These are phyloP conservation scores for Salarias fasciatus DNA, from an alignment of 2,797 vertebrate genomes.

Conservation along the genomic window DNA sequence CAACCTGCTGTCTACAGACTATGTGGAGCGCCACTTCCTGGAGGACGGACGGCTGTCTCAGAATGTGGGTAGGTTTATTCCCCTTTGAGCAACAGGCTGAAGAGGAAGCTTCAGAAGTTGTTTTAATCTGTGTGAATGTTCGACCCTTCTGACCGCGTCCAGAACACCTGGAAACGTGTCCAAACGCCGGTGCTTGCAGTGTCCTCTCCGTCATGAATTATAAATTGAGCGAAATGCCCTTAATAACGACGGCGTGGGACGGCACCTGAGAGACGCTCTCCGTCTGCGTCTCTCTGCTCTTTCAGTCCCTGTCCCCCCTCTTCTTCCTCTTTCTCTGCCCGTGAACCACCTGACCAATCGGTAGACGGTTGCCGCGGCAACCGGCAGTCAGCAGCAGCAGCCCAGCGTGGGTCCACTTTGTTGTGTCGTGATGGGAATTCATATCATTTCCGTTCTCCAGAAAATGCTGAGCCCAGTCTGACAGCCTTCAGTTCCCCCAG, in stretches of 20 bases:
- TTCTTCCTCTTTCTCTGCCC: conserved; percentile 22
- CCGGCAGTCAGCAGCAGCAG: conserved; percentile 50
- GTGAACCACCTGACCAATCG: conserved; percentile 66
- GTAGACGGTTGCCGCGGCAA: conserved; percentile 64
- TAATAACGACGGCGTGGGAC: background rate
- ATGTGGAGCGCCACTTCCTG: conserved; percentile 89
- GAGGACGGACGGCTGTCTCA: conserved; percentile 70
- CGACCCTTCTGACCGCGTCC: too few species aligned
- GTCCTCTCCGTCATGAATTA: too few species aligned
- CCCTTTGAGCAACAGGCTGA: too few species aligned
- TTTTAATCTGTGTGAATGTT: too few species aligned
- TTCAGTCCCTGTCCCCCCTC: conserved; percentile 12
- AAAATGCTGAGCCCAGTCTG: conserved; percentile 12
- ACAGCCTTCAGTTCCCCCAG: background rate
- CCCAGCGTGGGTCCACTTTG: conserved; percentile 48
- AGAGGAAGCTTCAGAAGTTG: too few species aligned
- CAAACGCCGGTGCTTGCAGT: too few species aligned
- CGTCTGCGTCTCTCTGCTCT: conserved; percentile 16
- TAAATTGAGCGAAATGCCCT: background rate
- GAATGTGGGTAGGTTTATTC: conserved; percentile 81
- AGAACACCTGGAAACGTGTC: too few species aligned
- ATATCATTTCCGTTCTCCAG: conserved; percentile 46
- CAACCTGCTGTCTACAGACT: conserved; percentile 91
- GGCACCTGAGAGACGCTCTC: conserved; percentile 3
- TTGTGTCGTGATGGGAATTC: conserved; percentile 58